phyloP scores from a whole-genome alignment of 2,888 invertebrate species.

The Eurois occulta region DNA sequence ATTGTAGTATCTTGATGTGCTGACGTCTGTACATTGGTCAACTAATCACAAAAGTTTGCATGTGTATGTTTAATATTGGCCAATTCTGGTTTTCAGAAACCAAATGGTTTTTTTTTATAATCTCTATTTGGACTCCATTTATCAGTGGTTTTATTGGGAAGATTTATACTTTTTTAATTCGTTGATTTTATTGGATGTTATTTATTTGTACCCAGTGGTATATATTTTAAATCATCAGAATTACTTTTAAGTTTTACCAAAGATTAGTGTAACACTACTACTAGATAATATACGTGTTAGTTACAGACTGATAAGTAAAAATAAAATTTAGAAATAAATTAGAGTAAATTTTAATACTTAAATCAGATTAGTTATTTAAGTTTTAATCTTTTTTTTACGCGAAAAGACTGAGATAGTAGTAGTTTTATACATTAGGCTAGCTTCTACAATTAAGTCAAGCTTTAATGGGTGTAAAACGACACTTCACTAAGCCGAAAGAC shows the following conservation, averaged over 20 bases:
- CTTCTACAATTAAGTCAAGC: not conserved
- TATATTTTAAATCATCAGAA: constrained; percentile 51
- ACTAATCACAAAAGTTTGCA: not conserved
- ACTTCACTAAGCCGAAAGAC: not conserved
- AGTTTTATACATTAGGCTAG: not conserved
- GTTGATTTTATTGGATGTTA: constrained; percentile 1
- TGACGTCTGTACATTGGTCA: not conserved
- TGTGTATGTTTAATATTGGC: not conserved
- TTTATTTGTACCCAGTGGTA: not conserved
- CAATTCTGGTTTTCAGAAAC: not conserved
- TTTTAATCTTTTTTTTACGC: not conserved
- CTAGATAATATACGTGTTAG: not conserved
- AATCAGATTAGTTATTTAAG: not conserved
- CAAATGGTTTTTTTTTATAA: not conserved
- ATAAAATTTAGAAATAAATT: not conserved
- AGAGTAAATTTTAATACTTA: not conserved
- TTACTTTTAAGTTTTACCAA: constrained; percentile 34
- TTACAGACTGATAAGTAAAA: not conserved
- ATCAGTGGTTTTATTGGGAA: not conserved
- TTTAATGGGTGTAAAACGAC: not conserved
- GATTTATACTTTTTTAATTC: not conserved
- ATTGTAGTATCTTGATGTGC: too few relatives aligned
- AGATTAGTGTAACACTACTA: constrained; percentile 7
- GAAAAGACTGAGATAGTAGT: constrained; percentile 1
- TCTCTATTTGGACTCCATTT: not conserved